Evolutionary conservation across 2,888 invertebrate species (phyloP).

Genomic region (Leptura quadrifasciata): DNA sequence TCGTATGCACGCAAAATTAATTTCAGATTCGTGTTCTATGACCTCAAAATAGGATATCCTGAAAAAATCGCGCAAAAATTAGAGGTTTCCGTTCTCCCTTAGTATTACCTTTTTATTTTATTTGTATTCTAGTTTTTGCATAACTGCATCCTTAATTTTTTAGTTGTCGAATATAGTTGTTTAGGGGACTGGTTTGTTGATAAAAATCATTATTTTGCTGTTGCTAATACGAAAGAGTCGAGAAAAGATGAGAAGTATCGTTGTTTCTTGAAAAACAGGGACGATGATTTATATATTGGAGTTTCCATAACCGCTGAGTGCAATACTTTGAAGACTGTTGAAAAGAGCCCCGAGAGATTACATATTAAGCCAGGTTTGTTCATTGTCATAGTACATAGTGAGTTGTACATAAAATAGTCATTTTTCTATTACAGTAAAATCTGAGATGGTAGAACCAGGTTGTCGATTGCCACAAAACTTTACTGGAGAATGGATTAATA

Average conservation of each 20-base stretch:
- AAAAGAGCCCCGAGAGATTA: conserved; percentile 93
- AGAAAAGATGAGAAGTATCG: conserved; percentile 95
- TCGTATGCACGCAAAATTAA: too few relatives aligned
- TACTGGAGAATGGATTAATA: conserved; percentile 96
- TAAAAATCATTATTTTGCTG: conserved; percentile 97
- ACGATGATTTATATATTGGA: conserved; percentile 93
- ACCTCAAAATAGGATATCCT: too few relatives aligned
- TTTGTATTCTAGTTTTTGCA: too few relatives aligned
- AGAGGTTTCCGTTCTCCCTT: too few relatives aligned
- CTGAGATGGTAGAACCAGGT: conserved; percentile 92
- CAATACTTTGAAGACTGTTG: conserved; percentile 92
- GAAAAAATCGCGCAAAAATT: too few relatives aligned
- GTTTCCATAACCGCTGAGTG: conserved; percentile 96
- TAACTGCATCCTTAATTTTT: conserved; percentile 36
- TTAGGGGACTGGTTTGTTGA: conserved; percentile 96
- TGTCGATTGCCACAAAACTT: conserved; percentile 96
- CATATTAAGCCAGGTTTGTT: conserved; percentile 85
- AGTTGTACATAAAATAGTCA: background rate
- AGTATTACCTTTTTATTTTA: too few relatives aligned
- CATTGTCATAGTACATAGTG: background rate
- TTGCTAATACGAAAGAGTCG: conserved; percentile 97
- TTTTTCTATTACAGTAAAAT: conserved; percentile 76
- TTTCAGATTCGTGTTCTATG: too few relatives aligned
- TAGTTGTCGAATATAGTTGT: conserved; percentile 92
- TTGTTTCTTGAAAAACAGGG: conserved; percentile 95